Evolutionary conservation across 2,113 vertebrate genomes (phyloP).

Genomic region (Thermophis baileyi): DNA sequence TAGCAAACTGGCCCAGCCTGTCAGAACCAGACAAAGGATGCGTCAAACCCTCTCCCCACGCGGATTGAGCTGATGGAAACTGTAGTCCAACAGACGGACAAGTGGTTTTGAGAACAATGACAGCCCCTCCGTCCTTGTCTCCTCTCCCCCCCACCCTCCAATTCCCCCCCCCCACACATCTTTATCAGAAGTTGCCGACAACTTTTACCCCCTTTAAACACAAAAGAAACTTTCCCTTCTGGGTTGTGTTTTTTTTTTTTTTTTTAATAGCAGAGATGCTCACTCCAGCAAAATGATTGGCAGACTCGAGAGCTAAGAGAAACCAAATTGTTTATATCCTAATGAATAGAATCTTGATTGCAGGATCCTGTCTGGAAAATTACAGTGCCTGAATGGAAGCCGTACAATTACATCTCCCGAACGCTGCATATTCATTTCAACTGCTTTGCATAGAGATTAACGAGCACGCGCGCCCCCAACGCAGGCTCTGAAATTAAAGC

Average conservation of each 20-base stretch:
- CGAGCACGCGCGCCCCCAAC: conserved; percentile 81
- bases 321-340: conserved; percentile 98
- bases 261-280: conserved; percentile 69
- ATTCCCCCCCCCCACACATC: not conserved
- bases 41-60: not conserved
- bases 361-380: conserved; percentile 99
- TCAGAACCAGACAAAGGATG: not conserved
- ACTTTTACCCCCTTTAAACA: conserved; percentile 67
- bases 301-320: conserved; percentile 96
- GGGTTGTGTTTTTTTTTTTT: not conserved
- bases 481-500: conserved; percentile 84
- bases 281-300: conserved; percentile 89
- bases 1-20: not conserved
- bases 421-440: conserved; percentile 99
- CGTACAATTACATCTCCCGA: conserved; percentile 96
- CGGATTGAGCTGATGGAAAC: not conserved
- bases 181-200: conserved; percentile 47
- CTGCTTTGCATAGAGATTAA: conserved; percentile 96
- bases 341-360: conserved; percentile 99
- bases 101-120: not conserved
- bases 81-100: not conserved
- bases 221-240: conserved; percentile 86
- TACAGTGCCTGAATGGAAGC: conserved; percentile 94
- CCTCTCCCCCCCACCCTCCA: no score
- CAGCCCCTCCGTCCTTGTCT: not conserved